phyloP scores from a whole-genome alignment of 2,113 vertebrate species.

The Tylochromis polylepis region DNA sequence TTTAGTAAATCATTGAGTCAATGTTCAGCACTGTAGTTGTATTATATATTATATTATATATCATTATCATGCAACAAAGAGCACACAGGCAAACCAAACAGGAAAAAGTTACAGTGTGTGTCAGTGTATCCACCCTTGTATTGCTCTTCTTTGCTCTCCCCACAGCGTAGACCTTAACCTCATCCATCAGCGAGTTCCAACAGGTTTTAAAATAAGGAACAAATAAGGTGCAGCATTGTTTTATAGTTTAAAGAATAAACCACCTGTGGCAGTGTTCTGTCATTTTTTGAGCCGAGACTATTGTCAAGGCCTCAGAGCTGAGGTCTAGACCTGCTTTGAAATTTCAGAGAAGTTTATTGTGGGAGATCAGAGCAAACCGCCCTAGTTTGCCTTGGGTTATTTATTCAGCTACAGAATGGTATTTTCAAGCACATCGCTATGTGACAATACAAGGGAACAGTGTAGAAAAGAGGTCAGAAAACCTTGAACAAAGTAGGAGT shows the following conservation, averaged over 20 bases:
- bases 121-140: not conserved
- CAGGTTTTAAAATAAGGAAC: constrained; percentile 47
- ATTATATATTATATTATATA: not conserved
- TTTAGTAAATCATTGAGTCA: not conserved
- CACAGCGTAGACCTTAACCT: not conserved
- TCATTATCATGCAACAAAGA: not conserved
- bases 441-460: constrained; percentile 41
- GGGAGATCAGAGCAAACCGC: constrained; percentile 22
- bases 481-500: constrained; percentile 52
- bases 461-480: constrained; percentile 33
- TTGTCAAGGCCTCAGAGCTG: constrained; percentile 37
- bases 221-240: constrained; percentile 52
- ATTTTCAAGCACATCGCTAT: constrained; percentile 44
- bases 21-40: not conserved
- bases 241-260: constrained; percentile 62
- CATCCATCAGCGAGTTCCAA: constrained; percentile 52
- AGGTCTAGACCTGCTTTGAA: constrained; percentile 66
- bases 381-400: constrained; percentile 53
- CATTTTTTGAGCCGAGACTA: constrained; percentile 28
- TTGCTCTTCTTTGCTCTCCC: not conserved
- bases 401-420: constrained; percentile 58
- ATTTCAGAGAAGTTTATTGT: constrained; percentile 44
- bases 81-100: not conserved
- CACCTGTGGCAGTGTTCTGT: constrained; percentile 59
- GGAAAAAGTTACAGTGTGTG: not conserved